Evolutionary conservation across 2,888 invertebrate genomes (phyloP), one percentile per base, ranked within the genome.

Genomic region (Drosophila lutescens): DNA sequence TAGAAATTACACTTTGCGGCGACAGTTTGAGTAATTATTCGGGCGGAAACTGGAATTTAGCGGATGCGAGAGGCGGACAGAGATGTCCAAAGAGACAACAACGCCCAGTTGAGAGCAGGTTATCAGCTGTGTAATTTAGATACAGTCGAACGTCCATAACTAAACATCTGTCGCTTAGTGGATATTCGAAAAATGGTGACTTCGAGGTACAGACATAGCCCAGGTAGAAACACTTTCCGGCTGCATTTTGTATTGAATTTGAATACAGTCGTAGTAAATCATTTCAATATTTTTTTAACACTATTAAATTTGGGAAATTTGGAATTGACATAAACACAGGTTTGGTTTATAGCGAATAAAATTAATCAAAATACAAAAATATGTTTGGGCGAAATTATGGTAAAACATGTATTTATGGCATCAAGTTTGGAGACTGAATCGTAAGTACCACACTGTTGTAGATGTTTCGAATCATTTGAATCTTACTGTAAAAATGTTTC

Each of bases 31-130:
- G 57, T 57, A 83, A 86, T 88, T 88, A 76, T 60, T 73, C 54
- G 71, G 69, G 58, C 88, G 85, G 86, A 87, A 87, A 81, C 81
- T 51, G 50, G 75, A 84, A 84, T 82, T 74, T 36, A 71, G 61
- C 87, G 87, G 80, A 80, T 76, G 76, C 50, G 41, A 49, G 49
- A 38, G 46, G 51, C 46, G 36, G 43, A 44, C 43, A 56, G 44
- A 40, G 26, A 72, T 23, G 53, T 43, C 9, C n/a, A 20, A 36
- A 57, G 32, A 54, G 44, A 55, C 34, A 23, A 17, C 50, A 55
- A 36, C 67, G 67, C 47, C 74, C 54, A 40, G 38, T 55, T 38
- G 55, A 74, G 51, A 72, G 74, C 53, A 49, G 69, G 62, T 47
- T 53, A 58, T 66, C 71, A 66, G 49, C 49, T 46, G 46, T 20